Percentiles rank a stretch among this genome's conserved stretches.
phyloP scores from a whole-genome alignment of 2,113 vertebrate species.

The Dicrurus megarhynchus region DNA sequence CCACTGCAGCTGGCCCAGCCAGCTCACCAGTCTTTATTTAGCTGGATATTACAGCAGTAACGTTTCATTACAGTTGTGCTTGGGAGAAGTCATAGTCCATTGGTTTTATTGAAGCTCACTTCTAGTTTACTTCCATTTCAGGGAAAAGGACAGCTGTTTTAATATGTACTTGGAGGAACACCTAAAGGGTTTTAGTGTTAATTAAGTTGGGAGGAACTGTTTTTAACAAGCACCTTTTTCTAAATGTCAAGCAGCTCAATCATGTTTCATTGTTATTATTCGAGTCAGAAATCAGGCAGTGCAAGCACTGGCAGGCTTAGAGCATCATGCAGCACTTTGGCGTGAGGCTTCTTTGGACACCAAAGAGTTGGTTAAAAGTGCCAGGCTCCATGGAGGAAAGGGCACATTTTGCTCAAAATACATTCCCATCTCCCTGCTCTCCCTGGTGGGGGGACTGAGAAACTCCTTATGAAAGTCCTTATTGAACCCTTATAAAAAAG shows the following conservation, averaged over 20 bases:
- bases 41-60: conserved; percentile 63
- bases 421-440: not conserved
- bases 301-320: not conserved
- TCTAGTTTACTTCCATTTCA: conserved; percentile 49
- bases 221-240: conserved; percentile 54
- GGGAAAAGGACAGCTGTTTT: conserved; percentile 63
- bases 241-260: conserved; percentile 46
- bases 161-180: conserved; percentile 45
- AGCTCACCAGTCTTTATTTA: conserved; percentile 63
- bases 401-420: rapidly evolving
- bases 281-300: not conserved
- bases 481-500: not conserved
- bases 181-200: conserved; percentile 50
- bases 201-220: conserved; percentile 62
- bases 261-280: not conserved
- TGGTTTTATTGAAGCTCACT: conserved; percentile 68
- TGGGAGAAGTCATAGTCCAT: conserved; percentile 62
- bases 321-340: rapidly evolving
- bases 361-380: not conserved
- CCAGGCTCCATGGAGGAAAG: rapidly evolving
- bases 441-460: not conserved
- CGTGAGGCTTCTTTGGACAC: not conserved
- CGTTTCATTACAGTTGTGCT: conserved; percentile 62
- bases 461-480: not conserved
- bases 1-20: conserved; percentile 62